Evolutionary conservation across 2,113 vertebrate genomes (phyloP), one percentile per base, ranked within the genome.

Genomic region (Erinaceus europaeus): DNA sequence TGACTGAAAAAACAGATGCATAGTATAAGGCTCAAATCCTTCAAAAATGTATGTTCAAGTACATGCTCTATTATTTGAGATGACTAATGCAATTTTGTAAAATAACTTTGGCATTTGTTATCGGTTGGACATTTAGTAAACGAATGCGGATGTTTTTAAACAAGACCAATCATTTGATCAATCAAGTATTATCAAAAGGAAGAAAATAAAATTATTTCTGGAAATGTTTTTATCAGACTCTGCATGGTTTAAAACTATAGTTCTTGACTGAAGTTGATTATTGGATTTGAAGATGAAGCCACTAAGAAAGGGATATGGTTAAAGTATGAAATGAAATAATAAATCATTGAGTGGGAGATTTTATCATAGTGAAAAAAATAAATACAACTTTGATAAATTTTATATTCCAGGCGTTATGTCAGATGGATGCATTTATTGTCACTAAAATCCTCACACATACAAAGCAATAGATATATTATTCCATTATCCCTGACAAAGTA

Each of bases 81-180:
- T 76, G 55, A 79, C 38, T 55, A 8, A 75, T 61, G 4, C 15
- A 82, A 83, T 50, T 86, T 62, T 55, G 25, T 65, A 62, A 89
- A 81, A 25, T 2, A 62, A 77, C 6, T 88, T 89, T 57, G 67
- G 27, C 14, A 32, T 4, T 73, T 80, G 4, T 67, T 77, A 44
- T 78, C 64, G 53, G 68, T 34, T 87, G 4, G 13, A 46, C 55
- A 76, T 77, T 81, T 32, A 87, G 46, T 73, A 90, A 86, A 72
- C n/a, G 27, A 74, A 75, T 53, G 13, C 3, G 34, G 42, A 6
- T 20, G 27, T 75, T 90, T 86, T 83, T 10, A 65, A 85, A 69
- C 9, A 86, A 81, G 42, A 86, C 5, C 68, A 40, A 87, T 32
- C n/a, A 84, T 14, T n/a, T n/a, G n/a, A n/a, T n/a, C n/a, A n/a